These are phyloP conservation scores for Carabus problematicus DNA, from an alignment of 2,888 invertebrate genomes.

Conservation along the genomic window DNA sequence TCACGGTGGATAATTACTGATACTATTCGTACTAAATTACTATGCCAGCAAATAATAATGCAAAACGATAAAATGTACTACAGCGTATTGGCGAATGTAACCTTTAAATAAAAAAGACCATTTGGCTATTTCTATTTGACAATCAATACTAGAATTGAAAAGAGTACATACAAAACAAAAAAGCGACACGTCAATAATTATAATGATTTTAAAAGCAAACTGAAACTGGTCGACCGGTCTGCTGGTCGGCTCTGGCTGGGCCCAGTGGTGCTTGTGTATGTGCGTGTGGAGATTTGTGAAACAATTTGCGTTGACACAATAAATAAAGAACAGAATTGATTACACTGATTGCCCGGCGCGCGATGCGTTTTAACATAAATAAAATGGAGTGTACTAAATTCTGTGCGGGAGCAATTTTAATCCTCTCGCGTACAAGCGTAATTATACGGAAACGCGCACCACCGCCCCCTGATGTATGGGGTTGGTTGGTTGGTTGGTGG, in stretches of 20 bases:
- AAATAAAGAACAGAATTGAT: slow-evolving; percentile 60
- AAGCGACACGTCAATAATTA: slow-evolving; percentile 37
- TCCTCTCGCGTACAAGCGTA: slow-evolving; percentile 51
- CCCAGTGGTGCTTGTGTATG: slow-evolving; percentile 6
- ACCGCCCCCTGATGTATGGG: not conserved
- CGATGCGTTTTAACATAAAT: slow-evolving; percentile 58
- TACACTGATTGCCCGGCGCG: slow-evolving; percentile 56
- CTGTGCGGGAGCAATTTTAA: slow-evolving; percentile 58
- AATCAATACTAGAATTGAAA: slow-evolving; percentile 10
- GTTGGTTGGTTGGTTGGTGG: no score
- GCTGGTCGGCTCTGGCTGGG: slow-evolving; percentile 15
- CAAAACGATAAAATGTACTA: no score
- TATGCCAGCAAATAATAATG: no score
- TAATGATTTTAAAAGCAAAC: slow-evolving; percentile 40
- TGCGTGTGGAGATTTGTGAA: slow-evolving; percentile 31
- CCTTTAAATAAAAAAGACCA: not conserved
- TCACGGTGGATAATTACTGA: no score
- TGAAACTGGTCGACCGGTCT: slow-evolving; percentile 11
- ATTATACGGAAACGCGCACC: slow-evolving; percentile 42
- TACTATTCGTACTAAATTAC: no score
- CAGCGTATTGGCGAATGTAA: not conserved
- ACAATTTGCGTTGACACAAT: slow-evolving; percentile 51
- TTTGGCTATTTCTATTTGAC: slow-evolving; percentile 3
- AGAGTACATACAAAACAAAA: slow-evolving; percentile 26
- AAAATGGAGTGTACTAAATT: slow-evolving; percentile 55